Conservation (phyloP, 2,888 invertebrate genomes). For the Epiperipatus broadwayi region DNA sequence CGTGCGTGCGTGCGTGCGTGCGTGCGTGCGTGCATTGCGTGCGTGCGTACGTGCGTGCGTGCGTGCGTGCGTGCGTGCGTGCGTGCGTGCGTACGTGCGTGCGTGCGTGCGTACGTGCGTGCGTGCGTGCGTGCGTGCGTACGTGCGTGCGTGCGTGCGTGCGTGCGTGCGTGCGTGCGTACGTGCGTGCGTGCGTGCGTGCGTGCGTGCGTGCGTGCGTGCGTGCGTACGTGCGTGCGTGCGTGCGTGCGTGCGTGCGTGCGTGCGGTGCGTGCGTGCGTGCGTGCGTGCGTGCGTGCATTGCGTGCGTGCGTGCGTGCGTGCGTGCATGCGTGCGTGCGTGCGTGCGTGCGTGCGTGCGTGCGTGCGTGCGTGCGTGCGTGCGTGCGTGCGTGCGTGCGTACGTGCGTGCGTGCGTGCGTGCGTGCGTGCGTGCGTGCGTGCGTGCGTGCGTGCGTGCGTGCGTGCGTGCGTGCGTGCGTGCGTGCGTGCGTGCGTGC, state of each 20-base stretch:
- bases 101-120: constrained; percentile 8
- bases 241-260: constrained; percentile 4
- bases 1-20: constrained; percentile 11
- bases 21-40: no score
- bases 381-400: constrained; percentile 12
- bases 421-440: constrained; percentile 12
- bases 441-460: constrained; percentile 12
- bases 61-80: constrained; percentile 12
- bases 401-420: constrained; percentile 11
- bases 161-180: not conserved
- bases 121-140: not conserved
- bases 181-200: constrained; percentile 5
- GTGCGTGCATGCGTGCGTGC: constrained; percentile 9
- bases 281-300: no score
- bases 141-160: constrained; percentile 10
- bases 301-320: constrained; percentile 6
- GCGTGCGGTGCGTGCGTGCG: no score
- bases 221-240: constrained; percentile 5
- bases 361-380: constrained; percentile 12
- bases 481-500: constrained; percentile 12
- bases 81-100: constrained; percentile 10
- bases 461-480: constrained; percentile 12
- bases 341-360: constrained; percentile 9
- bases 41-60: constrained; percentile 7
- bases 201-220: constrained; percentile 5